phyloP scores from a whole-genome alignment of 2,888 invertebrate genomes.

The Nebria salina region DNA sequence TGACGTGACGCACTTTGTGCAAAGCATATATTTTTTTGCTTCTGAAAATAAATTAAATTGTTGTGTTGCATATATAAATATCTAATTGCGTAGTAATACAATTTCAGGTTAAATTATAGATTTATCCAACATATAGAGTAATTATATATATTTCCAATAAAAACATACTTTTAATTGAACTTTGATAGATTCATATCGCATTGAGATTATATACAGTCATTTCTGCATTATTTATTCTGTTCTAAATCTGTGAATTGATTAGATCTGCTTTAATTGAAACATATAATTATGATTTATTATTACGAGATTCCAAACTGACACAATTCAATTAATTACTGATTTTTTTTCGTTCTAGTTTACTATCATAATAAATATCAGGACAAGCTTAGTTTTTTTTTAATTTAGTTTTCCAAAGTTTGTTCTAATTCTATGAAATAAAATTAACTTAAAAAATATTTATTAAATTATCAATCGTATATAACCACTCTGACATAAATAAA shows the following conservation, averaged over 20 bases:
- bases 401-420: background rate
- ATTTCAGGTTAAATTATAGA: too few species aligned
- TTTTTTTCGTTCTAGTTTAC: background rate
- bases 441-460: too few species aligned
- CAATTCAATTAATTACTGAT: background rate
- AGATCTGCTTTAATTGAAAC: background rate
- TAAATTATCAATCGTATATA: too few species aligned
- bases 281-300: background rate
- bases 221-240: background rate
- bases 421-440: too few species aligned
- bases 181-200: background rate
- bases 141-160: background rate
- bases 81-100: too few species aligned
- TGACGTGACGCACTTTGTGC: too few species aligned
- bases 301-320: background rate
- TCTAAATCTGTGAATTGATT: background rate
- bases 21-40: too few species aligned
- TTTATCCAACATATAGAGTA: too few species aligned
- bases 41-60: too few species aligned
- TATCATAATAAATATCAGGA: background rate
- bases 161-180: background rate
- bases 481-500: too few species aligned
- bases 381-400: background rate
- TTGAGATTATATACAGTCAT: background rate
- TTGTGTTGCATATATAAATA: too few species aligned